Percentiles rank a stretch among this genome's conserved stretches.
phyloP scores from a whole-genome alignment of 2,888 invertebrate species.

The Stenoptilia bipunctidactyla region DNA sequence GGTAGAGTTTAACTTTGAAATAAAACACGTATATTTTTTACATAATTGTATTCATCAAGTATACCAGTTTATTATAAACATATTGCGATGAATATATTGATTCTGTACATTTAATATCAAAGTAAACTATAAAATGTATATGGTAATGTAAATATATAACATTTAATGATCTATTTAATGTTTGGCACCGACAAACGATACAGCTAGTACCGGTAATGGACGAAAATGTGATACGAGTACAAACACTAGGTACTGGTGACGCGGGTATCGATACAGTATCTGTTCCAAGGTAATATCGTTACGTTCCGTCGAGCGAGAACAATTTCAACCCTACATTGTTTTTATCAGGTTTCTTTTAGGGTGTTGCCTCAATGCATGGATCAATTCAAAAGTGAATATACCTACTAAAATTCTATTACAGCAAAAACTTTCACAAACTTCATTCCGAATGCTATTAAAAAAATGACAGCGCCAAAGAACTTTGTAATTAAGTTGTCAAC shows the following conservation, averaged over 20 bases:
- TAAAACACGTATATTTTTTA: constrained; percentile 21
- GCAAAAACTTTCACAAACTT: no score
- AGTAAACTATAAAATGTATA: constrained; percentile 59
- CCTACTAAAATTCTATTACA: no score
- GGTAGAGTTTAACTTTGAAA: neutral
- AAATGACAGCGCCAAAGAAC: no score
- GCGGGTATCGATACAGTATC: neutral
- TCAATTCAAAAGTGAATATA: no score
- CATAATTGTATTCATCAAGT: constrained; percentile 54
- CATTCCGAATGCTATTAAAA: no score
- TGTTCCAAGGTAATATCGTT: constrained; percentile 2
- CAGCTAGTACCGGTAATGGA: constrained; percentile 38
- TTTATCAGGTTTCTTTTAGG: neutral
- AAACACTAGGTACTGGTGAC: no score
- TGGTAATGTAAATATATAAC: constrained; percentile 34
- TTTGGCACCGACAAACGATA: constrained; percentile 50
- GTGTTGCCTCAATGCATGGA: neutral
- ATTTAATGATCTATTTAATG: constrained; percentile 24
- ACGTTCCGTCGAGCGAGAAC: neutral
- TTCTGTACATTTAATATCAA: constrained; percentile 63
- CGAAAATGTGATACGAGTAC: constrained; percentile 25
- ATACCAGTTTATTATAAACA: constrained; percentile 57
- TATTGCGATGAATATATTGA: constrained; percentile 54
- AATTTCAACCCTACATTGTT: neutral
- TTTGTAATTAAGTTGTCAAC: no score